These are phyloP conservation scores for Acropora tenuis DNA, from an alignment of 64 coral and sea anemone species.

Conservation along the genomic window DNA sequence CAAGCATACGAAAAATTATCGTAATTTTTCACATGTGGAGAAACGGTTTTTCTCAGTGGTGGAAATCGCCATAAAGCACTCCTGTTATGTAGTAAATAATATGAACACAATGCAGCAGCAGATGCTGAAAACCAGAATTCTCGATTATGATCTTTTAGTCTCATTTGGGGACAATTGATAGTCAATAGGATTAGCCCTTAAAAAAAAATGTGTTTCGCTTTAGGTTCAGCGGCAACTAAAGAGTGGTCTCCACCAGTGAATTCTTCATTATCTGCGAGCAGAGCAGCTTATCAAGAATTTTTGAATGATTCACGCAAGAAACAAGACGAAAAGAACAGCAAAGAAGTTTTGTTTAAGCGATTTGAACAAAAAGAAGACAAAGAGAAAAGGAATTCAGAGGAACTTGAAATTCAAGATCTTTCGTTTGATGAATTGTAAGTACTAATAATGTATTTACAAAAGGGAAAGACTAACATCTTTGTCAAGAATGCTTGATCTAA, in stretches of 20 bases:
- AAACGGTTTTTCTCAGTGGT: too few species aligned
- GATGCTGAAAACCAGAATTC: too few species aligned
- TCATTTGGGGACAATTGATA: too few species aligned
- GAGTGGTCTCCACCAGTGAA: background rate
- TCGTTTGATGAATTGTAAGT: constrained; percentile 69
- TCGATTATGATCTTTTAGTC: too few species aligned
- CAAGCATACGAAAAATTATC: too few species aligned
- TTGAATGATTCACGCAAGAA: constrained; percentile 31
- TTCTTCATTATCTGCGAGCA: constrained; percentile 13
- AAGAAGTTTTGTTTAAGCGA: constrained; percentile 31
- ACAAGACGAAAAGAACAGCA: background rate
- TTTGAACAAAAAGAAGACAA: constrained; percentile 40
- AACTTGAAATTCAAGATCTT: constrained; percentile 55
- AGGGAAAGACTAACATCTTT: too few species aligned
- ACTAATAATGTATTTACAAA: background rate
- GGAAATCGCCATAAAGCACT: too few species aligned
- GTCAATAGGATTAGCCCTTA: too few species aligned
- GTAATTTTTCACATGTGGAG: too few species aligned
- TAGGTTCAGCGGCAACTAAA: background rate
- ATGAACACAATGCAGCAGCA: too few species aligned
- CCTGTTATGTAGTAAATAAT: too few species aligned
- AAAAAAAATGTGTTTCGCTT: background rate
- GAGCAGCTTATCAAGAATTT: constrained; percentile 75
- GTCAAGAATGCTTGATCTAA: too few species aligned
- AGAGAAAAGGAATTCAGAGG: constrained; percentile 31